Base-by-base conservation (phyloP, 2,888 invertebrate species). In the Tetropium fuscum region DNA sequence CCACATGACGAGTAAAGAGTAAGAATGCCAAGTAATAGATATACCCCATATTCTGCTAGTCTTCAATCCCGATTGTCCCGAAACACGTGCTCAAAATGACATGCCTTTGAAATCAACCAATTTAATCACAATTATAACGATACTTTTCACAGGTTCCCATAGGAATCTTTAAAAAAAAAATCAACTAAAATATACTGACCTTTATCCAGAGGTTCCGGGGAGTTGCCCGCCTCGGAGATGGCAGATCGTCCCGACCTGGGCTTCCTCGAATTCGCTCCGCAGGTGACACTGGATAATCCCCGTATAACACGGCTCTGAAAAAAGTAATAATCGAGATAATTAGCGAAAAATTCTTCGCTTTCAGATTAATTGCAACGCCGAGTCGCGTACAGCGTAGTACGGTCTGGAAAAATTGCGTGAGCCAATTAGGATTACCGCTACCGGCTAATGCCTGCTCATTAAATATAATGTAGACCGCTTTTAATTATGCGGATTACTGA, bases 141-240 rank as follows among this genome's bases (percentile, higher is more conserved):
- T n/a, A n/a, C n/a, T n/a, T n/a, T n/a, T n/a, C n/a, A n/a, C n/a
- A n/a, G n/a, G n/a, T n/a, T n/a, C n/a, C n/a, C n/a, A n/a, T n/a
- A n/a, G n/a, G n/a, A n/a, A n/a, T n/a, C n/a, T n/a, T n/a, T n/a
- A n/a, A n/a, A n/a, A n/a, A n/a, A n/a, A n/a, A n/a, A n/a, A n/a
- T n/a, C n/a, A n/a, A n/a, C n/a, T n/a, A n/a, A n/a, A n/a, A n/a
- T n/a, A n/a, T 8, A 34, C 74, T 72, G 62, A 78, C 78, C 78
- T 77, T 78, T 78, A 68, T 78, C 77, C 41, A 75, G 71, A 15
- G 74, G 75, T 71, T 77, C 78, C 53, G 77, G 76, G 19, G 75
- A 74, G 45, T 71, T 72, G 53, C 71, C 74, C 49, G 69, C 48
- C 55, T 74, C 73, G 49, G 66, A 61, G 53, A 63, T 66, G 36